A percentile compares a stretch with the other conserved stretches of the same genome.
Conservation (phyloP, 2,888 invertebrate genomes). For the Oxyscelio sp. region DNA sequence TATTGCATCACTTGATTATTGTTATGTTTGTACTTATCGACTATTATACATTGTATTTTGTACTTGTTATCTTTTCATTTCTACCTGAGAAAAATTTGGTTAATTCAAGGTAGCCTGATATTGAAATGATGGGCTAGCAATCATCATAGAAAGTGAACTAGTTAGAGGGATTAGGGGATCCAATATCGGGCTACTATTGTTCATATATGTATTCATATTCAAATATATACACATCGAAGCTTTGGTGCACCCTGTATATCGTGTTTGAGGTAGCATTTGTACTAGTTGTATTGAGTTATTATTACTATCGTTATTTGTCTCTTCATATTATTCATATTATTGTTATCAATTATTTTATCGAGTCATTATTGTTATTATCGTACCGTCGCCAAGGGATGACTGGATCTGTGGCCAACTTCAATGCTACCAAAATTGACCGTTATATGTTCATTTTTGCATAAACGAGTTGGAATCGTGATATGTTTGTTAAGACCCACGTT, state of each 20-base stretch:
- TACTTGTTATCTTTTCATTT: conserved; percentile 86
- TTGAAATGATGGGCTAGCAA: not conserved
- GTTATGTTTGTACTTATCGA: conserved; percentile 86
- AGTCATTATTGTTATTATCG: conserved; percentile 64
- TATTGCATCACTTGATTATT: conserved; percentile 85
- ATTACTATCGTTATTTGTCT: conserved; percentile 43
- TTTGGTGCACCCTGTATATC: conserved; percentile 88
- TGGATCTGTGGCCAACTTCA: conserved; percentile 34
- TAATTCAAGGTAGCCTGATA: conserved; percentile 17
- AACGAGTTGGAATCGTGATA: no score
- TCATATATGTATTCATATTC: conserved; percentile 22
- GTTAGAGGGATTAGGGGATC: not conserved
- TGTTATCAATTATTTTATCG: conserved; percentile 62
- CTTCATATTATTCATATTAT: conserved; percentile 57
- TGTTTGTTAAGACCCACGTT: no score
- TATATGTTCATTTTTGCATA: no score
- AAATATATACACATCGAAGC: conserved; percentile 81
- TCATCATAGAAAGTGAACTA: not conserved
- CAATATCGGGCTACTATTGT: conserved; percentile 23
- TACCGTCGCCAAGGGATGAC: conserved; percentile 41
- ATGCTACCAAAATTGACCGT: no score
- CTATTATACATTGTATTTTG: conserved; percentile 88
- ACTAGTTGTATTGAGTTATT: conserved; percentile 84
- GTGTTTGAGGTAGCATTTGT: conserved; percentile 88
- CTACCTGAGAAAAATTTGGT: conserved; percentile 86